Evolutionary conservation across 2,888 invertebrate species (phyloP), one percentile per base, ranked within the genome.

Genomic region (Mylabris sibirica): DNA sequence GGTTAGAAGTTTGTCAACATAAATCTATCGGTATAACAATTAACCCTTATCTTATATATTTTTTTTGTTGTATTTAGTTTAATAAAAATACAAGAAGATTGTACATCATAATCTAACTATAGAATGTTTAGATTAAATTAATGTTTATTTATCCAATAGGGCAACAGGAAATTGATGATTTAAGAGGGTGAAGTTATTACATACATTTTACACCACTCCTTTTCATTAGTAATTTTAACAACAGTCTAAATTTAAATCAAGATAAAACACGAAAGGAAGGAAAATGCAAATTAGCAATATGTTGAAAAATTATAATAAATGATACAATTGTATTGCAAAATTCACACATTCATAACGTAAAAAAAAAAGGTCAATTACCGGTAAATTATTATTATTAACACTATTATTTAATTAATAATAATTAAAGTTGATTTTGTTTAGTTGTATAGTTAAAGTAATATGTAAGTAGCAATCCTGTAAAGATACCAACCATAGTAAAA

Each of bases 261-360:
- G 57, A 57, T 57, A 26, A 26, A 57, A 57, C n/a, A 22, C 12
- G 6, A 24, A 26, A 57, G 14, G 26, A 57, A 57, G 57, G 26
- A 26, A 57, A n/a, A 57, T 26, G 24, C 53, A 53, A 53, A 53
- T 53, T 12, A 53, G 22, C 22, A 57, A 57, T 57, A 57, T 49
- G 17, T 6, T 49, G 20, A 20, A 44, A 44, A n/a, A n/a, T n/a
- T n/a, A n/a, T n/a, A n/a, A n/a, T n/a, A n/a, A n/a, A n/a, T n/a
- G n/a, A 44, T 30, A 30, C 4, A 44, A 49, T 6, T 44, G 6
- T 44, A 53, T 11, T 53, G 49, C 49, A 20, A 49, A 49, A 49
- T 53, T 6, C n/a, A 22, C 49, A 44, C 17, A 41, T 44, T 44
- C 6, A 12, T 1, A 4, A 44, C 6, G 1, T 3, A 17, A 44